These are phyloP conservation scores for Stenopsyche tienmushanensis DNA, from an alignment of 1,140 invertebrate species.

Conservation along the genomic window DNA sequence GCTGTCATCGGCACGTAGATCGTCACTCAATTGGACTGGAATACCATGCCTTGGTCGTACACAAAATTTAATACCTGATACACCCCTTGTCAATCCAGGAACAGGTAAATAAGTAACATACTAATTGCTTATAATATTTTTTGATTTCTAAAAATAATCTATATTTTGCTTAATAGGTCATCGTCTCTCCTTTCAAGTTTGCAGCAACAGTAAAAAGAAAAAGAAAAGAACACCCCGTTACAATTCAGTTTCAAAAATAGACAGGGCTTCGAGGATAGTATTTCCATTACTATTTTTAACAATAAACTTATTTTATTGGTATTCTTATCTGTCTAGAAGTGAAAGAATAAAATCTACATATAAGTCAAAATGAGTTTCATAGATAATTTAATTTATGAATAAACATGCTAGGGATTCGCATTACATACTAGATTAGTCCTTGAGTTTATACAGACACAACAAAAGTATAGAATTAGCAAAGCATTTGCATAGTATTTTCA, in stretches of 20 bases:
- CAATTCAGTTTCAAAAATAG: constrained; percentile 81
- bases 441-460: too few relatives aligned
- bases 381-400: too few relatives aligned
- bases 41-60: constrained; percentile 37
- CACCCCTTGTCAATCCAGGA: constrained; percentile 39
- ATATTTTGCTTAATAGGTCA: constrained; percentile 42
- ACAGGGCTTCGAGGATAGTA: constrained; percentile 70
- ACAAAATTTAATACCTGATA: constrained; percentile 40
- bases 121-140: too few relatives aligned
- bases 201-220: constrained; percentile 50
- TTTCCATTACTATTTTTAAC: constrained; percentile 75
- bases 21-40: constrained; percentile 32
- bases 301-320: constrained; percentile 82
- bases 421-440: too few relatives aligned
- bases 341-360: constrained; percentile 48
- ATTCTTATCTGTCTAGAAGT: constrained; percentile 68
- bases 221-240: constrained; percentile 62
- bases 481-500: too few relatives aligned
- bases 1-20: constrained; percentile 20
- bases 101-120: too few relatives aligned
- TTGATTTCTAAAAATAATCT: too few relatives aligned
- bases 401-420: too few relatives aligned
- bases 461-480: too few relatives aligned
- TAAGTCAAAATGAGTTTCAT: constrained; percentile 32
- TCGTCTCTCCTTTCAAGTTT: constrained; percentile 45